A percentile compares a stretch with the other conserved stretches of the same genome.
These are phyloP conservation scores for Sinosuthora webbiana DNA, from an alignment of 2,113 vertebrate genomes.

Conservation along the genomic window DNA sequence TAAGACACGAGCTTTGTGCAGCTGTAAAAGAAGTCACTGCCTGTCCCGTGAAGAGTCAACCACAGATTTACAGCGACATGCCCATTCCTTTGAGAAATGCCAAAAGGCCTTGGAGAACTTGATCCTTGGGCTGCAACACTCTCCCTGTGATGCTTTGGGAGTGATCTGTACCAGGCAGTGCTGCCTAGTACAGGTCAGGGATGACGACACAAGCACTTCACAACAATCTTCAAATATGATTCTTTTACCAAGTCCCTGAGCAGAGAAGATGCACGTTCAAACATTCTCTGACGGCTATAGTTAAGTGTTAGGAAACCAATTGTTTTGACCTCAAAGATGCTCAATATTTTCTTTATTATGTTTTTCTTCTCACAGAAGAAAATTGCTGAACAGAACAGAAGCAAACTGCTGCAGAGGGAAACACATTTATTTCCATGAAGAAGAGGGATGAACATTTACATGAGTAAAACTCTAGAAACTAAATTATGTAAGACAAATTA, in stretches of 20 bases:
- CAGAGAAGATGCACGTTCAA: background rate
- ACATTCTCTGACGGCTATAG: background rate
- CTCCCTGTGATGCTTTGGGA: background rate
- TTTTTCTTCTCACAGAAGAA: background rate
- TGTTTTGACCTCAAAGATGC: background rate
- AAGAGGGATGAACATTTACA: background rate
- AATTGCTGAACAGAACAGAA: background rate
- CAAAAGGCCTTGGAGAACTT: background rate
- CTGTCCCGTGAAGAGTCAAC: background rate
- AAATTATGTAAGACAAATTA: background rate
- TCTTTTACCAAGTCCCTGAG: background rate
- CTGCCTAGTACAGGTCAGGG: background rate
- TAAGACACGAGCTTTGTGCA: background rate
- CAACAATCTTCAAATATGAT: background rate
- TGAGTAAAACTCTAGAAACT: background rate
- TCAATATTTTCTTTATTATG: background rate
- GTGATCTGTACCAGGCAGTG: background rate
- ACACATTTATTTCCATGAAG: background rate
- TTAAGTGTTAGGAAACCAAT: background rate
- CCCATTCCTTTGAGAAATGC: background rate
- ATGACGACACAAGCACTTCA: background rate
- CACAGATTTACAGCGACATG: background rate
- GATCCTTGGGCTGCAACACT: background rate
- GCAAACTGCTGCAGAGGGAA: background rate
- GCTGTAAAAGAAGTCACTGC: background rate